Evolutionary conservation across 2,797 vertebrate species (phyloP).

Genomic region (Antennarius maculatus): DNA sequence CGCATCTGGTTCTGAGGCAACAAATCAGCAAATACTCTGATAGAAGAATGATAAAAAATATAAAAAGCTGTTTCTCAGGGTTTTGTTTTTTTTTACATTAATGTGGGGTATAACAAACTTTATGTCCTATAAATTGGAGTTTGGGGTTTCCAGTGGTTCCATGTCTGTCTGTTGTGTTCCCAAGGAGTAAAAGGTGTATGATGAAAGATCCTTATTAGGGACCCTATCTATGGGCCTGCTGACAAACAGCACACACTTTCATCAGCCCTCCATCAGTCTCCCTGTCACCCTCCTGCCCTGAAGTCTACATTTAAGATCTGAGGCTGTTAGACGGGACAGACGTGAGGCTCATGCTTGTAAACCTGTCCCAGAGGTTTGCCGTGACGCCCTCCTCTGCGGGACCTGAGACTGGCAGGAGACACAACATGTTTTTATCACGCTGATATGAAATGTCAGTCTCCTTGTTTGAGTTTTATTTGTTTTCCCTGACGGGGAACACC

Average conservation of each 20-base stretch:
- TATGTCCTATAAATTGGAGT: constrained; percentile 42
- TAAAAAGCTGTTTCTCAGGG: not conserved
- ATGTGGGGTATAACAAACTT: too few species aligned
- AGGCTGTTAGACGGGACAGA: constrained; percentile 32
- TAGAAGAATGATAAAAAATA: not conserved
- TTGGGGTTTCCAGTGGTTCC: constrained; percentile 61
- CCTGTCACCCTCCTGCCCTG: constrained; percentile 44
- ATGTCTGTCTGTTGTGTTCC: constrained; percentile 76
- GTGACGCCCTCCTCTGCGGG: constrained; percentile 30
- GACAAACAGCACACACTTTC: constrained; percentile 51
- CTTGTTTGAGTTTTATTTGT: constrained; percentile 60
- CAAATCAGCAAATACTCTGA: not conserved
- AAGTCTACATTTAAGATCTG: constrained; percentile 63
- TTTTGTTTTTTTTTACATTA: too few species aligned
- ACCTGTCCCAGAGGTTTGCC: constrained; percentile 30
- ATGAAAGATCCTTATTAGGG: constrained; percentile 36
- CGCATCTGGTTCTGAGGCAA: not conserved
- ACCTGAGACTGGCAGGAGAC: not conserved
- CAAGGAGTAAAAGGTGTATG: constrained; percentile 43
- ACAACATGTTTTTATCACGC: constrained; percentile 38
- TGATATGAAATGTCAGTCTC: constrained; percentile 58
- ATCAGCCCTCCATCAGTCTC: constrained; percentile 60
- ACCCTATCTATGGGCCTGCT: constrained; percentile 34
- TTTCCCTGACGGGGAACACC: constrained; percentile 53
- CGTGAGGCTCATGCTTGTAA: constrained; percentile 34